Percentiles rank a stretch among this genome's conserved stretches.
These are phyloP conservation scores for Fopius arisanus DNA, from an alignment of 1,140 invertebrate genomes.

Conservation along the genomic window DNA sequence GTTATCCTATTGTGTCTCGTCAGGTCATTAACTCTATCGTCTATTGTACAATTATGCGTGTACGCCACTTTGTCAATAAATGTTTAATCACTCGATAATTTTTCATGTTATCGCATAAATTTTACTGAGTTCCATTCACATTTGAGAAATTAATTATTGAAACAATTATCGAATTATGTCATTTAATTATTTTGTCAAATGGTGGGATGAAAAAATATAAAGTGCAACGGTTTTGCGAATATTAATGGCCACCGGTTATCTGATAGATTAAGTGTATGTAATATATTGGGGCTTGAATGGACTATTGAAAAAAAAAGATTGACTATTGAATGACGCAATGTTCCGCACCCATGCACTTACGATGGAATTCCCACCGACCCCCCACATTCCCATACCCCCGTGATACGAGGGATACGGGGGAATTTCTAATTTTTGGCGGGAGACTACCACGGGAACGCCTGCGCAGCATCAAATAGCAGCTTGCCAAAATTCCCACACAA, in stretches of 20 bases:
- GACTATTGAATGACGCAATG: background rate
- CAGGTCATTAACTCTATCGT: background rate
- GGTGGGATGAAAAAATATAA: too few species aligned
- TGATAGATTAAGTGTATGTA: background rate
- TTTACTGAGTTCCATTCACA: too few species aligned
- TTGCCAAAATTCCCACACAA: constrained; percentile 42
- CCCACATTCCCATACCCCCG: background rate
- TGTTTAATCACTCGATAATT: too few species aligned
- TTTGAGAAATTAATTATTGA: too few species aligned
- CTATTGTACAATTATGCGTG: background rate
- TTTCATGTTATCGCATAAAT: too few species aligned
- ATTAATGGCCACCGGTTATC: background rate
- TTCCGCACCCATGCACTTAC: background rate
- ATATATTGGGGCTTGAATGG: background rate
- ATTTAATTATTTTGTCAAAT: too few species aligned
- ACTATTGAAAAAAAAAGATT: background rate
- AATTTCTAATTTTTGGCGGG: constrained; percentile 19
- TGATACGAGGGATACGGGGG: background rate
- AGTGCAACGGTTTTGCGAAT: too few species aligned
- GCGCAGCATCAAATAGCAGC: constrained; percentile 21
- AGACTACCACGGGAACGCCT: constrained; percentile 19
- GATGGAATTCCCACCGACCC: background rate
- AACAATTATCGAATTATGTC: too few species aligned
- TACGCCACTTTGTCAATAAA: background rate
- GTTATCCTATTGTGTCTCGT: background rate